Evolutionary conservation across 2,113 vertebrate species (phyloP), one percentile per base, ranked within the genome.

Genomic region (Trinectes maculatus): DNA sequence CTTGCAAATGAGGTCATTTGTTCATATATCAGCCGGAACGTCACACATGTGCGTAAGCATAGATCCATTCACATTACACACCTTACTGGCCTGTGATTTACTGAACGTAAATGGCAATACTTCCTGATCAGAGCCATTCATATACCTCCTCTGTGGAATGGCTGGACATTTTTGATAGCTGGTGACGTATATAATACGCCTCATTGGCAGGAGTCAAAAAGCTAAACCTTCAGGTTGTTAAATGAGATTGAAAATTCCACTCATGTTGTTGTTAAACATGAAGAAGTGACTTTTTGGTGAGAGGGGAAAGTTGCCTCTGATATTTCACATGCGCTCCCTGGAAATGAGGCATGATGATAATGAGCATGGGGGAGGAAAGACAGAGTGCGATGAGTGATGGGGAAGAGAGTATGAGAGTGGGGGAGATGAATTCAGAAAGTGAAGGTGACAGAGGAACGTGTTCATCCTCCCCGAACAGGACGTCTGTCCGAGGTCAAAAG

Each of bases 201-300:
- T 49, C 5, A 10, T 39, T 26, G 6, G n/a, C 11, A 31, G 43
- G 11, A 25, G 5, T 12, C 10, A 26, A 7, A 5, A 49, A 49
- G 16, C 16, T 12, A 11, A 21, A 18, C 10, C 2, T 5, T 10
- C 5, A 13, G 10, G 21, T 24, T 44, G 8, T 24, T 24, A 12
- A 21, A n/a, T 1, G 12, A 56, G 33, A 71, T 22, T 55, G 51
- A 67, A 77, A 77, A 78, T 78, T 74, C 79, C 68, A 28, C 33
- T 54, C 2, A 1, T 24, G 39, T 62, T 69, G 34, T 71, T 34
- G 62, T 70, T 65, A 75, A 73, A 77, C 71, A 64, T 78, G 49
- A 64, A 52, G 28, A 66, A 60, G 70, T 25, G 8, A 48, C 46
- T 54, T 40, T 2, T 40, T 13, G 11, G 62, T 63, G 43, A 1